Evolutionary conservation across 2,888 invertebrate species (phyloP).

Genomic region (Brachypalpus laphriformis): DNA sequence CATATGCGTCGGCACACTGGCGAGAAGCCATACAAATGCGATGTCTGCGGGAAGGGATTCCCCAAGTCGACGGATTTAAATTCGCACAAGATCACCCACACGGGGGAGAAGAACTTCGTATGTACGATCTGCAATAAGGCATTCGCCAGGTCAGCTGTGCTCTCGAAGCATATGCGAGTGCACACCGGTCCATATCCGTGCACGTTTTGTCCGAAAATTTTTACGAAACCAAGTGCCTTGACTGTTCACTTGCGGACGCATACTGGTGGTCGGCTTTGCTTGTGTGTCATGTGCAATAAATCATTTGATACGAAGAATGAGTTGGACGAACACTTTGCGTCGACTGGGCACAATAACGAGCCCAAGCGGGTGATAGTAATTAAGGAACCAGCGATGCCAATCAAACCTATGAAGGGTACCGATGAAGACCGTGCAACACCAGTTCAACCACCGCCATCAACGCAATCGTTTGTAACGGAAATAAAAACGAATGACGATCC

Average conservation of each 20-base stretch:
- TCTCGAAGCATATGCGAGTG: slow-evolving; percentile 72
- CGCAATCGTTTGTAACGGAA: background rate
- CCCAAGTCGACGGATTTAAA: slow-evolving; percentile 73
- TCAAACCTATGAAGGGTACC: background rate
- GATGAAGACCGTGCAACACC: background rate
- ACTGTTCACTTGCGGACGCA: slow-evolving; percentile 67
- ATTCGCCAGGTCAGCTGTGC: slow-evolving; percentile 69
- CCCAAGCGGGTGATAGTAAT: slow-evolving; percentile 29
- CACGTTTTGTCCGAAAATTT: slow-evolving; percentile 60
- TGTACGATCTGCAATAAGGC: slow-evolving; percentile 72
- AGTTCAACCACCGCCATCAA: background rate
- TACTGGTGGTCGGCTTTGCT: background rate
- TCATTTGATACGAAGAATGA: slow-evolving; percentile 41
- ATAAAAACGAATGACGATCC: slow-evolving; percentile 51
- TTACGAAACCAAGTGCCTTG: slow-evolving; percentile 70
- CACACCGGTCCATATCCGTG: slow-evolving; percentile 71
- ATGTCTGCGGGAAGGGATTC: slow-evolving; percentile 74
- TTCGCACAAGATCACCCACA: slow-evolving; percentile 74
- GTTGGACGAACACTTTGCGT: slow-evolving; percentile 40
- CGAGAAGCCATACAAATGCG: slow-evolving; percentile 74
- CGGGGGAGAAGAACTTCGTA: slow-evolving; percentile 70
- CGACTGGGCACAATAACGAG: slow-evolving; percentile 55
- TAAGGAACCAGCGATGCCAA: background rate
- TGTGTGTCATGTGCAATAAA: slow-evolving; percentile 55
- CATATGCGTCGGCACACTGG: slow-evolving; percentile 75